These are phyloP conservation scores for Cantharis rustica DNA, from an alignment of 2,888 invertebrate species.

Conservation along the genomic window DNA sequence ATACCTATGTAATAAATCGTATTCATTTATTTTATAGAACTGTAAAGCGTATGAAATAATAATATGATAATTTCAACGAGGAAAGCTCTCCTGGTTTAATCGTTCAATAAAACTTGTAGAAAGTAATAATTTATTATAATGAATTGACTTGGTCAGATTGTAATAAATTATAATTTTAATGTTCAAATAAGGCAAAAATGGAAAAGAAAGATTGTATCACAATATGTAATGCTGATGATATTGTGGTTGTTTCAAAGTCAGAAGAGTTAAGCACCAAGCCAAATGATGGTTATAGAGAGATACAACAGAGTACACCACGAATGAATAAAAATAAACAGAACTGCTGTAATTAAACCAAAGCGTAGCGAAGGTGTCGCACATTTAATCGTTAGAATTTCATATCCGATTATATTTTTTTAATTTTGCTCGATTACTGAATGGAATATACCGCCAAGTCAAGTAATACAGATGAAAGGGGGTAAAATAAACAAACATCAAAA, in stretches of 20 bases:
- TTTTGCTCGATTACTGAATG: too few relatives aligned
- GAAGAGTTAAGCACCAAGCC: neutral
- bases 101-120: neutral
- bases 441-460: too few relatives aligned
- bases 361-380: too few relatives aligned
- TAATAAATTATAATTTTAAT: neutral
- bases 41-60: neutral
- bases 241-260: neutral
- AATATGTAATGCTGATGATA: neutral
- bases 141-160: neutral
- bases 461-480: too few relatives aligned
- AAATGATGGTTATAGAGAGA: neutral
- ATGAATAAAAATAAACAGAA: too few relatives aligned
- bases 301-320: neutral
- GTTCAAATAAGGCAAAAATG: neutral
- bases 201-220: neutral
- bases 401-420: too few relatives aligned
- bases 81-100: neutral
- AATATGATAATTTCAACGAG: neutral
- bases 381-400: too few relatives aligned
- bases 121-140: neutral
- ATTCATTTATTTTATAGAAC: neutral
- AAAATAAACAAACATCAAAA: too few relatives aligned
- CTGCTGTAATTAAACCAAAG: too few relatives aligned
- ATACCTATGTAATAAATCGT: neutral